These are phyloP conservation scores for Eupeodes corollae DNA, from an alignment of 1,140 invertebrate genomes.

Conservation along the genomic window DNA sequence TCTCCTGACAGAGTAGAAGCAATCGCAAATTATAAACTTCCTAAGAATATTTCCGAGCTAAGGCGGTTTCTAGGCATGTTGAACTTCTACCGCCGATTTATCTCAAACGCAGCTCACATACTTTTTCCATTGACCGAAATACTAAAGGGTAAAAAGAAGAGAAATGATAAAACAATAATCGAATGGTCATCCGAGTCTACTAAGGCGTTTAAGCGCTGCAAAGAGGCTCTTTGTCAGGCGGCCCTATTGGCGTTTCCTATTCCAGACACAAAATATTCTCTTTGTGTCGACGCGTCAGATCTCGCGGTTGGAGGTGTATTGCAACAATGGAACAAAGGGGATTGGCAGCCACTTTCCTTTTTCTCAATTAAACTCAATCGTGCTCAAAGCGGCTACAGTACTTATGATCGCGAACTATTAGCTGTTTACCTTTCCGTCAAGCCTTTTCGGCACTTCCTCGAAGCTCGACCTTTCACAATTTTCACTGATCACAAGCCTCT, in stretches of 20 bases:
- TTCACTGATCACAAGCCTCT: conserved; percentile 38
- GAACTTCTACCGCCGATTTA: conserved; percentile 30
- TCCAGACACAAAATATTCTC: conserved; percentile 3
- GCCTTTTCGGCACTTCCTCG: conserved; percentile 11
- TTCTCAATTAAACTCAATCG: not conserved
- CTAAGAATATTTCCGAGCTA: conserved; percentile 2
- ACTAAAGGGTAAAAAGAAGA: conserved; percentile 15
- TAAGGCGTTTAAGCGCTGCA: conserved; percentile 18
- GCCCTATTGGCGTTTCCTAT: conserved; percentile 11
- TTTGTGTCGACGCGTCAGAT: conserved; percentile 17
- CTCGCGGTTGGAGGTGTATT: conserved; percentile 16
- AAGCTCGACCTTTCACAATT: conserved; percentile 22
- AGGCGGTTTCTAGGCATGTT: conserved; percentile 36
- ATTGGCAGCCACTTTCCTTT: not conserved
- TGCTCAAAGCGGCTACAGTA: conserved; percentile 8
- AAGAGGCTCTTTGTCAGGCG: conserved; percentile 13
- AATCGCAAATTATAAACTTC: too few relatives aligned
- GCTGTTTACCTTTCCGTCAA: conserved; percentile 18
- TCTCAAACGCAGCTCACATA: conserved; percentile 16
- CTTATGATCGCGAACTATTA: conserved; percentile 29
- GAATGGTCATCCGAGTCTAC: conserved; percentile 3
- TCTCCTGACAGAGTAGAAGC: too few relatives aligned
- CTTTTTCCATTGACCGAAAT: conserved; percentile 14
- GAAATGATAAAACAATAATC: conserved; percentile 10
- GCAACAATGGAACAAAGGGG: conserved; percentile 10